A percentile compares a stretch with the other conserved stretches of the same genome.
Evolutionary conservation across 2,888 invertebrate genomes (phyloP).

Genomic region (Polydrusus pterygomalis): DNA sequence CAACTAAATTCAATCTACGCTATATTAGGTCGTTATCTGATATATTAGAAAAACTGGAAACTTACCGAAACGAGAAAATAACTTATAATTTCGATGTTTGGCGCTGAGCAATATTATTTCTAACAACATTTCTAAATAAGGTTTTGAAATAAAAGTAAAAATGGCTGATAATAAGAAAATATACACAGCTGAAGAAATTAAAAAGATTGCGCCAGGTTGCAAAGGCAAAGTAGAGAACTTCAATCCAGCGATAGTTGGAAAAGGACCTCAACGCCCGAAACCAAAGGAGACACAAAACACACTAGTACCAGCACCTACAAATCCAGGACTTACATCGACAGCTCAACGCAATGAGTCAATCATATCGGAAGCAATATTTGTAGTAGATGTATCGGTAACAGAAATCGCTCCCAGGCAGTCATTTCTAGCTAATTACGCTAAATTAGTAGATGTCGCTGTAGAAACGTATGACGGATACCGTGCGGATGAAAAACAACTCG

Average conservation of each 20-base stretch:
- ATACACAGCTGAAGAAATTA: constrained; percentile 46
- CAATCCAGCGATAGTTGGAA: constrained; percentile 4
- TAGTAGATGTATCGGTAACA: not conserved
- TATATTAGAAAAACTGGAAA: too few species aligned
- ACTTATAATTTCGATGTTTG: too few species aligned
- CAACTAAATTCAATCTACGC: too few species aligned
- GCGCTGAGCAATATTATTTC: too few species aligned
- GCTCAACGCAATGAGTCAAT: not conserved
- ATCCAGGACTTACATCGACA: not conserved
- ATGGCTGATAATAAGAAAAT: constrained; percentile 14
- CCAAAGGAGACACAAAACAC: not conserved
- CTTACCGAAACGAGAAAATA: too few species aligned
- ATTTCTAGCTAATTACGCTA: too few species aligned
- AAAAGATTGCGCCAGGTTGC: constrained; percentile 53
- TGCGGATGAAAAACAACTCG: too few species aligned
- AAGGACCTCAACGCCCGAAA: not conserved
- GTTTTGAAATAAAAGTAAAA: not conserved
- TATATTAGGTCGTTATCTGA: too few species aligned
- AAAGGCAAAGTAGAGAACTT: constrained; percentile 56
- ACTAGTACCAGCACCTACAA: not conserved
- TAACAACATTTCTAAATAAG: too few species aligned
- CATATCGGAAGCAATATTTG: not conserved
- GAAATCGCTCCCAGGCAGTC: too few species aligned
- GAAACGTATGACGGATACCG: too few species aligned
- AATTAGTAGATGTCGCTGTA: too few species aligned